phyloP scores from a whole-genome alignment of 2,113 vertebrate genomes.

The Rostratula benghalensis region DNA sequence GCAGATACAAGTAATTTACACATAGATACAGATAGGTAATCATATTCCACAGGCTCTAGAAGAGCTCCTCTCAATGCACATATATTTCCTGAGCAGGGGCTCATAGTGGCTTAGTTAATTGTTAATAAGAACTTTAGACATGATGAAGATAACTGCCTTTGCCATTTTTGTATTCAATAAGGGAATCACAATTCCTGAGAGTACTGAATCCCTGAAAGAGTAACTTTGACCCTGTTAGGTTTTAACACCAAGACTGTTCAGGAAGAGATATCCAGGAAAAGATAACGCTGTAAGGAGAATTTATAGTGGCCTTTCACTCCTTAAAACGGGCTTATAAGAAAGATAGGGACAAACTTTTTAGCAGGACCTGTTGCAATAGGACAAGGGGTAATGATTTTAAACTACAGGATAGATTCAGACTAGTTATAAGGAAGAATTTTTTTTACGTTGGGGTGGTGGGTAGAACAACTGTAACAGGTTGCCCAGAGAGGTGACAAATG shows the following conservation, averaged over 20 bases:
- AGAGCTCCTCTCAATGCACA: neutral
- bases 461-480: neutral
- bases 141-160: neutral
- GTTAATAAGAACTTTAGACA: neutral
- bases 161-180: neutral
- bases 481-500: neutral
- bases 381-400: neutral
- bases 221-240: neutral
- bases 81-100: neutral
- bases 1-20: neutral
- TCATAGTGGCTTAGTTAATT: neutral
- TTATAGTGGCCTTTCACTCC: neutral
- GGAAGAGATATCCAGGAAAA: neutral
- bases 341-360: neutral
- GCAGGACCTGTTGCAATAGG: rapidly evolving
- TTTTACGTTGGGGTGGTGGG: neutral
- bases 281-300: neutral
- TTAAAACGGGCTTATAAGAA: neutral
- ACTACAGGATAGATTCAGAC: neutral
- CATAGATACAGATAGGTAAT: neutral
- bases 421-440: neutral
- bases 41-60: neutral
- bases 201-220: neutral
- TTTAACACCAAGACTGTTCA: neutral
- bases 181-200: neutral